phyloP scores from a whole-genome alignment of 2,113 vertebrate species.

The Oxyruncus cristatus region DNA sequence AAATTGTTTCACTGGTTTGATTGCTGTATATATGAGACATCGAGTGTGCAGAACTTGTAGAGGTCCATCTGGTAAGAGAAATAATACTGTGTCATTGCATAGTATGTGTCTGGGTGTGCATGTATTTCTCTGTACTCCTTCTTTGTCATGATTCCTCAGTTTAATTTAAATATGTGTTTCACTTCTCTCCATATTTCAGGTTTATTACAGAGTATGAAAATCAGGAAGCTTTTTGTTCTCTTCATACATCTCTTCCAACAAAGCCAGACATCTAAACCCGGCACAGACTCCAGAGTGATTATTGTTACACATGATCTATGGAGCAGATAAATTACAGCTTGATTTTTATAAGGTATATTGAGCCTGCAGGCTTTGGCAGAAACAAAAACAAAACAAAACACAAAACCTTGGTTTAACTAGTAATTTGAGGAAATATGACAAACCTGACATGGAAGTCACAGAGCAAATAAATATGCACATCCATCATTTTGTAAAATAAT shows the following conservation, averaged over 20 bases:
- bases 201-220: constrained; percentile 62
- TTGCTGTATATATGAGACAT: background rate
- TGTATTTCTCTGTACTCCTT: background rate
- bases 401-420: constrained; percentile 57
- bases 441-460: constrained; percentile 61
- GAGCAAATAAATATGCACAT: constrained; percentile 70
- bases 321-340: constrained; percentile 69
- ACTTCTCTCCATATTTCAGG: constrained; percentile 48
- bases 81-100: background rate
- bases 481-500: constrained; percentile 60
- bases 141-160: background rate
- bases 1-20: background rate
- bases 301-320: constrained; percentile 69
- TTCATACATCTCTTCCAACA: constrained; percentile 63
- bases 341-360: constrained; percentile 59
- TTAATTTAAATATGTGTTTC: constrained; percentile 52
- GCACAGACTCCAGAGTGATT: constrained; percentile 50
- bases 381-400: constrained; percentile 44
- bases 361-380: constrained; percentile 47
- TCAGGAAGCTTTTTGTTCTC: constrained; percentile 40
- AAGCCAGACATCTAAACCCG: constrained; percentile 27
- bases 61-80: constrained; percentile 29
- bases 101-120: background rate
- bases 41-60: background rate
- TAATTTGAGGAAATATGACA: constrained; percentile 68